These are phyloP conservation scores for Serripes groenlandicus DNA, from an alignment of 2,888 invertebrate species.

Conservation along the genomic window DNA sequence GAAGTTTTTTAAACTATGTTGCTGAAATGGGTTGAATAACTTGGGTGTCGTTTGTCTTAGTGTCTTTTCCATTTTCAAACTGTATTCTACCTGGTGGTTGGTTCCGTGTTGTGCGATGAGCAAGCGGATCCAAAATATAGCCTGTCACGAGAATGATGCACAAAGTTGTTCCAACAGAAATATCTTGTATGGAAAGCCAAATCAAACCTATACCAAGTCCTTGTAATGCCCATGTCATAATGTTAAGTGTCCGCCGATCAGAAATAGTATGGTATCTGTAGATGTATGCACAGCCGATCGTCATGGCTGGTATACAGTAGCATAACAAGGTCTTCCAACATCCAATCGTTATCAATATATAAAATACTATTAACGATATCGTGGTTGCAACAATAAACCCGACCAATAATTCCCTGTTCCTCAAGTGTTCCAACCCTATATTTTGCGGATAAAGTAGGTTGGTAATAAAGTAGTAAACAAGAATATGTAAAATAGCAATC, in stretches of 20 bases:
- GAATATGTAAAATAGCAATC: not conserved
- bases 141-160: too few species aligned
- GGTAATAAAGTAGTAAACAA: not conserved
- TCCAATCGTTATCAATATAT: not conserved
- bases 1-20: too few species aligned
- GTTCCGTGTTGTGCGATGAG: too few species aligned
- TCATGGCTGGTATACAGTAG: not conserved
- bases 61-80: too few species aligned
- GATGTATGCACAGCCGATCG: not conserved
- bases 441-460: not conserved
- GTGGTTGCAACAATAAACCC: not conserved
- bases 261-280: not conserved
- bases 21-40: too few species aligned
- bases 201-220: not conserved
- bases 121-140: too few species aligned
- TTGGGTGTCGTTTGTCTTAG: too few species aligned
- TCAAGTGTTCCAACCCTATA: not conserved
- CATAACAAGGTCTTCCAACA: not conserved
- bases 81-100: too few species aligned
- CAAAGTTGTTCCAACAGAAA: not conserved
- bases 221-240: conserved; percentile 2
- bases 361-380: not conserved
- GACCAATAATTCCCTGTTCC: not conserved
- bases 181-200: not conserved
- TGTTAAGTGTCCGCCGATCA: not conserved